Evolutionary conservation across 1,140 invertebrate genomes (phyloP), one percentile per base, ranked within the genome.

Genomic region (Venturia canescens): DNA sequence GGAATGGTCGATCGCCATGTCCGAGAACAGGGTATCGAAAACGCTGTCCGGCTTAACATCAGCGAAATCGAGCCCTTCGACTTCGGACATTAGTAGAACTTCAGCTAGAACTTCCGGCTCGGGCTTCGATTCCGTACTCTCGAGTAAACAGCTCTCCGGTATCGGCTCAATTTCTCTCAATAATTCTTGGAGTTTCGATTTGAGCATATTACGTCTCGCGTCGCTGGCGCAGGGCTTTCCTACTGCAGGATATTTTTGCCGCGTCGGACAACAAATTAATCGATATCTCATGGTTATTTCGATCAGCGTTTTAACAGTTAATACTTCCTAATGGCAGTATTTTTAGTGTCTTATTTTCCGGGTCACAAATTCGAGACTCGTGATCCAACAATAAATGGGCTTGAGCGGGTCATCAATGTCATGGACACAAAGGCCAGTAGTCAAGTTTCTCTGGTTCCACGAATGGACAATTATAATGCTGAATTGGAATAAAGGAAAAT

Each of bases 51-150:
- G 84, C 6, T 72, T 81, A 13, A 72, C 48, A 5, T 80, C 57
- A 34, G 70, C 77, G 16, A 84, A 78, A 66, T 84, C 79, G 71
- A 78, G 57, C 27, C 75, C 66, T 53, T 83, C 80, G 18, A 34
- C 57, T 53, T 85, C 78, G 3, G 84, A 85, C 79, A 82, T 82
- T 13, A 85, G 67, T 18, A 84, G 66, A 16, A 80, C 84, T 71
- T 83, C 82, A 16, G 84, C 82, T 1, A 85, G 50, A 23, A 83
- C 44, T 74, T 83, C 82, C 27, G 82, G 82, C 70, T 85, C 84
- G 29, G 82, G 82, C 67, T 83, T 85, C 16, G 63, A 76, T 44
- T 76, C 77, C 3, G 60, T n/a, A 15, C 79, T 70, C 60, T 81
- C 82, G 27, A 81, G 76, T 34, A 80, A 74, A 31, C 63, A 48